Percentiles rank a stretch among this genome's conserved stretches.
These are phyloP conservation scores for Alethe castanea DNA, from an alignment of 2,113 vertebrate species.

Conservation along the genomic window DNA sequence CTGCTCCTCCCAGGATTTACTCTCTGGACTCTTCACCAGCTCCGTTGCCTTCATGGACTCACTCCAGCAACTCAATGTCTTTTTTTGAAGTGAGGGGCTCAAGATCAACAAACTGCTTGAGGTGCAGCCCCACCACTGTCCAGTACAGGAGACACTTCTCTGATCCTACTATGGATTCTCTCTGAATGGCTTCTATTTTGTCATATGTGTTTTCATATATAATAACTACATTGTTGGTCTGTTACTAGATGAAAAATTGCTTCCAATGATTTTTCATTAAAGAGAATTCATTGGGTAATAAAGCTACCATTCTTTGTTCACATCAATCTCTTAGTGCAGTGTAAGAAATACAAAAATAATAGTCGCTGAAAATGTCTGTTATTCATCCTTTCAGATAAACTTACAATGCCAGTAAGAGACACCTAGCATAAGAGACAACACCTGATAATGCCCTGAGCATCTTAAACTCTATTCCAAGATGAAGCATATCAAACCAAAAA, in stretches of 20 bases:
- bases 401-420: background rate
- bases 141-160: background rate
- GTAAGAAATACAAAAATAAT: background rate
- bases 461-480: background rate
- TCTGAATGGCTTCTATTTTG: background rate
- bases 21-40: too few species aligned
- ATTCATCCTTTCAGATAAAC: background rate
- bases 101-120: background rate
- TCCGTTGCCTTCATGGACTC: too few species aligned
- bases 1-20: too few species aligned
- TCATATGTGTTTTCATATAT: background rate
- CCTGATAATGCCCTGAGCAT: fast-evolving
- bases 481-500: background rate
- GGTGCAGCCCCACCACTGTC: background rate
- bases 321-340: background rate
- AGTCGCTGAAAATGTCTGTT: background rate
- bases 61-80: too few species aligned
- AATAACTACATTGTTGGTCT: background rate
- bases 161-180: background rate
- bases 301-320: background rate
- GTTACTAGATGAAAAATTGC: background rate
- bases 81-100: background rate
- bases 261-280: background rate
- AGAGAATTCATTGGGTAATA: background rate
- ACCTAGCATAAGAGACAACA: background rate